These are phyloP conservation scores for Penaeus monodon DNA, from an alignment of 2,888 invertebrate genomes.

Conservation along the genomic window DNA sequence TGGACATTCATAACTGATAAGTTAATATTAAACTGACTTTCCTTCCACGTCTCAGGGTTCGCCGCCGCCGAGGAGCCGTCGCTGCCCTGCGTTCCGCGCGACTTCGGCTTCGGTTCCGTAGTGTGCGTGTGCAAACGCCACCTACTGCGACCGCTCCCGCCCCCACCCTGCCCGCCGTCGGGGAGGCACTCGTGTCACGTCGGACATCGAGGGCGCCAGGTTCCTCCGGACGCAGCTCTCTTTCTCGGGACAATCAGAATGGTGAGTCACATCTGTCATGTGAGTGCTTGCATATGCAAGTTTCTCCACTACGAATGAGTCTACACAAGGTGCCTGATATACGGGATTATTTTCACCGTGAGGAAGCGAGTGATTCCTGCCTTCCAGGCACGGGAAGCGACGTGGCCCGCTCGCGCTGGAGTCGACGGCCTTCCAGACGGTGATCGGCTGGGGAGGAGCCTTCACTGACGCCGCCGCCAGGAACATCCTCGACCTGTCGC, in stretches of 20 bases:
- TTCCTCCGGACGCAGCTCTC: conserved; percentile 25
- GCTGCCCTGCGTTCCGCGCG: conserved; percentile 66
- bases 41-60: no score
- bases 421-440: conserved; percentile 73
- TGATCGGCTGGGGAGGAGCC: conserved; percentile 89
- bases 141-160: conserved; percentile 67
- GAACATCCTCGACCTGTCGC: conserved; percentile 73
- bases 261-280: background rate
- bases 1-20: no score
- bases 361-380: no score
- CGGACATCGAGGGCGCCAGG: conserved; percentile 25
- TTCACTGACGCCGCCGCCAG: conserved; percentile 81
- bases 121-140: conserved; percentile 69
- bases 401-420: conserved; percentile 10
- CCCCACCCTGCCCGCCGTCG: conserved; percentile 29
- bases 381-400: no score
- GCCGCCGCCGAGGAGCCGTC: background rate
- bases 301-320: no score
- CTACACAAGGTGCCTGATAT: no score
- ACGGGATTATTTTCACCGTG: no score
- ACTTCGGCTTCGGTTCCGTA: conserved; percentile 67
- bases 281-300: no score
- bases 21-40: no score
- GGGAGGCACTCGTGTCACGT: conserved; percentile 35
- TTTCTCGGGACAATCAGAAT: conserved; percentile 3